Conservation (phyloP, 2,888 invertebrate genomes). For the Cepaea hortensis region DNA sequence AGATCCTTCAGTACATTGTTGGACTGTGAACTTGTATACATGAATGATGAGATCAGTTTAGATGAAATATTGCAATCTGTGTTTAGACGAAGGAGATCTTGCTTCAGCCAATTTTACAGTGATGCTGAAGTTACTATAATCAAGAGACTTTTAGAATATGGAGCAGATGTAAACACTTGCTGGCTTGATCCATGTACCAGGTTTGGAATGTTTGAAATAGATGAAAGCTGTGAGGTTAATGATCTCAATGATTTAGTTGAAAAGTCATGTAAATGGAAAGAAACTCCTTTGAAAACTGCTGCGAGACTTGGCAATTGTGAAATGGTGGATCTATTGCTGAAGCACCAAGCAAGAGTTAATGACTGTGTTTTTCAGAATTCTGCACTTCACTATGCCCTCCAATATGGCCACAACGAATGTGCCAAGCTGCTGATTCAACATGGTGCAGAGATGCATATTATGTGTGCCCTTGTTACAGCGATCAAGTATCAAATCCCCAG, state of each 20-base stretch:
- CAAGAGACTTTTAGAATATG: not conserved
- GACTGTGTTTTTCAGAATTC: not conserved
- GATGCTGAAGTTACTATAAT: not conserved
- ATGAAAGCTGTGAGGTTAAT: not conserved
- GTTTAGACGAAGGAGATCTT: too few relatives aligned
- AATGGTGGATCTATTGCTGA: not conserved
- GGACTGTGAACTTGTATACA: too few relatives aligned
- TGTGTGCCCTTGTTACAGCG: not conserved
- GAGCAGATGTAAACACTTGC: not conserved
- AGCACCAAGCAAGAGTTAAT: not conserved
- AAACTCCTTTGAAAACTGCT: not conserved
- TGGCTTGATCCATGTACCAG: not conserved
- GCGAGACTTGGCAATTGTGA: not conserved
- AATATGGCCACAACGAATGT: not conserved
- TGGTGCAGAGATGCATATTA: constrained; percentile 14
- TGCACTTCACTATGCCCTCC: not conserved
- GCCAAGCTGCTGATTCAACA: constrained; percentile 3
- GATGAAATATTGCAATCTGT: too few relatives aligned
- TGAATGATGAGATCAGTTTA: too few relatives aligned
- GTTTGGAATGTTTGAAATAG: not conserved
- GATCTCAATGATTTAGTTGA: not conserved
- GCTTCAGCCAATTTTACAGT: too few relatives aligned
- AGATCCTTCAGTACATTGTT: too few relatives aligned
- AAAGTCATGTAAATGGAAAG: not conserved
- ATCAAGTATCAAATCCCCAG: not conserved